These are phyloP conservation scores for Platichthys flesus DNA, from an alignment of 2,113 vertebrate species.

Conservation along the genomic window DNA sequence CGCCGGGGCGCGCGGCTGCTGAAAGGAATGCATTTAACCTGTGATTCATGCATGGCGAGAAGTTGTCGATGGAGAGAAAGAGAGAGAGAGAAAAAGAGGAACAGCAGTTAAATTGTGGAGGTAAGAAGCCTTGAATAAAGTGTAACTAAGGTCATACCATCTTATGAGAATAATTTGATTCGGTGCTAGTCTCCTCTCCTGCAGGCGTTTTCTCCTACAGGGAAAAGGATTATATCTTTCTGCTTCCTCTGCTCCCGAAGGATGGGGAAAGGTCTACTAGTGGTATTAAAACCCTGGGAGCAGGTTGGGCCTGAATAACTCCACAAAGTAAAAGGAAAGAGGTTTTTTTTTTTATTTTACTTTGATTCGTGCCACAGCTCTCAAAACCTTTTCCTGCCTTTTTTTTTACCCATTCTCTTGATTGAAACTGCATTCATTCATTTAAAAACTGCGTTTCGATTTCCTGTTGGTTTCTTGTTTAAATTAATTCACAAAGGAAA, in stretches of 20 bases:
- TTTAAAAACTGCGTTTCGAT: constrained; percentile 33
- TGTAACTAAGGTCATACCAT: constrained; percentile 72
- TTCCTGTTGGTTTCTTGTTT: constrained; percentile 63
- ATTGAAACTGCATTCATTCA: constrained; percentile 60
- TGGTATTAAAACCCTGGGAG: constrained; percentile 65
- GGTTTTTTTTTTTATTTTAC: constrained; percentile 24
- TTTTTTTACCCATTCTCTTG: constrained; percentile 2
- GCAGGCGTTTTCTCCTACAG: constrained; percentile 66
- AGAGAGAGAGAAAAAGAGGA: constrained; percentile 47
- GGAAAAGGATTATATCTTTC: constrained; percentile 76
- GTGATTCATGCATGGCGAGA: constrained; percentile 79
- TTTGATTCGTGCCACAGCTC: constrained; percentile 47
- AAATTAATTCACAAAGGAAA: constrained; percentile 68
- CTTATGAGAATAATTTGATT: constrained; percentile 75
- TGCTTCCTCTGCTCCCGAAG: constrained; percentile 54
- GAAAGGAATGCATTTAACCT: constrained; percentile 82
- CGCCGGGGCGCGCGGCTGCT: constrained; percentile 59
- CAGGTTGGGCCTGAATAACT: constrained; percentile 67
- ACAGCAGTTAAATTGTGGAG: constrained; percentile 71
- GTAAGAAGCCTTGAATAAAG: constrained; percentile 77
- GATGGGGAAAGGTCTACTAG: constrained; percentile 73
- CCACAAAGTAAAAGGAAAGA: constrained; percentile 40
- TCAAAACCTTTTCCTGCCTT: constrained; percentile 37
- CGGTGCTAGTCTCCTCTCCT: constrained; percentile 58
- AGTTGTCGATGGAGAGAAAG: constrained; percentile 59